Evolutionary conservation across 2,888 invertebrate species (phyloP), one percentile per base, ranked within the genome.

Genomic region (Coelopa pilipes): DNA sequence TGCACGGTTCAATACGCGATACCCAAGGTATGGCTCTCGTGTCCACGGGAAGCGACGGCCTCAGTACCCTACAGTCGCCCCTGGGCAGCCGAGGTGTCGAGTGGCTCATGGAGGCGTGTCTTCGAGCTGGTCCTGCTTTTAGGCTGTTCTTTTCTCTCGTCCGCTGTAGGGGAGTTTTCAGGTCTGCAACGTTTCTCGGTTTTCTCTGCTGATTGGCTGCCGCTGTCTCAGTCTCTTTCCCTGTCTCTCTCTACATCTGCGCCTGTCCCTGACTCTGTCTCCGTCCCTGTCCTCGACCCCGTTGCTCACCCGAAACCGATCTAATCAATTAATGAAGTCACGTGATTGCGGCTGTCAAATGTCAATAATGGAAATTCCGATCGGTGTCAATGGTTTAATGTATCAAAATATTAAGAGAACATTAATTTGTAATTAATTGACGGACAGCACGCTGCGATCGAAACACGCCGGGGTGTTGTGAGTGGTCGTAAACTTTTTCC

Each of bases 291-390:
- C n/a, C n/a, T n/a, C n/a, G n/a, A n/a, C n/a, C 34, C 7, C 34
- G 34, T 34, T 7, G 34, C 34, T 34, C 34, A 34, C 34, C 7
- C n/a, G 49, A 53, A 73, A 55, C 65, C 47, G 49, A 70, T 70
- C 53, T 46, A 73, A 69, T 73, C 73, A 73, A 68, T 73, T 70
- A 66, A 74, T 70, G 66, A 70, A 74, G 70, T 60, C 65, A 70
- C 65, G 15, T 74, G 66, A 70, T 70, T 66, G 55, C n/a, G 9
- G 70, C 74, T 60, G 74, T 70, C 74, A 66, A 49, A 65, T 66
- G 70, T 70, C 74, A 70, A 19, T 57, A 70, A 65, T 53, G 19
- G 45, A 74, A 62, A 47, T 63, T 55, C 70, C 65, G 63, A 72
- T 72, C 55, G 71, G 46, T 57, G 73, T 63, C 73, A 70, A 49